phyloP scores from a whole-genome alignment of 2,113 vertebrate genomes.

The Hemiprocne comata region DNA sequence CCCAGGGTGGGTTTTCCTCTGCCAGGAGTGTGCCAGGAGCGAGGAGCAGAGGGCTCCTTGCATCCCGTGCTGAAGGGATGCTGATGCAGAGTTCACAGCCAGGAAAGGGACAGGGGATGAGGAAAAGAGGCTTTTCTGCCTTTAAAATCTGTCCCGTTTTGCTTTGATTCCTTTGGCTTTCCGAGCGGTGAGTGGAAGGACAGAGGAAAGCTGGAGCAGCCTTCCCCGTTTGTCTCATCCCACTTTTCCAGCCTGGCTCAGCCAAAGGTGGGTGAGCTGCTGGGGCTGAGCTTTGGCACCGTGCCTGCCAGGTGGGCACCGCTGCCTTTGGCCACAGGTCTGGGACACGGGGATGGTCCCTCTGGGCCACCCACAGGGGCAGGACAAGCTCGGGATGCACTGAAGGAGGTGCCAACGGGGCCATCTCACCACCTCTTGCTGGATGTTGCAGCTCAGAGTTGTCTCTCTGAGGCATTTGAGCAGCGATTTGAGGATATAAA shows the following conservation, averaged over 20 bases:
- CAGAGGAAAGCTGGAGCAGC: not conserved
- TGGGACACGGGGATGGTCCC: accelerated
- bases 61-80: accelerated
- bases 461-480: not conserved
- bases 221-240: not conserved
- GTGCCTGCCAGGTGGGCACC: accelerated
- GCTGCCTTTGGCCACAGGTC: accelerated
- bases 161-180: not conserved
- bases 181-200: not conserved
- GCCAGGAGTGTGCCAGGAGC: accelerated
- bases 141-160: not conserved
- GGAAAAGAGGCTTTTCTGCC: not conserved
- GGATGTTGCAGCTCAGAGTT: not conserved
- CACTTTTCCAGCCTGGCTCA: not conserved
- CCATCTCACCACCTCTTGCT: accelerated
- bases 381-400: accelerated
- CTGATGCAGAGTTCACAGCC: accelerated
- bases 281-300: not conserved
- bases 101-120: not conserved
- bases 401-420: not conserved
- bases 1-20: accelerated
- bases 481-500: constrained; percentile 26
- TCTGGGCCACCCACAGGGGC: not conserved
- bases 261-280: accelerated
- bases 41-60: not conserved